Evolutionary conservation across 2,888 invertebrate genomes (phyloP).

Genomic region (Tuta absoluta): DNA sequence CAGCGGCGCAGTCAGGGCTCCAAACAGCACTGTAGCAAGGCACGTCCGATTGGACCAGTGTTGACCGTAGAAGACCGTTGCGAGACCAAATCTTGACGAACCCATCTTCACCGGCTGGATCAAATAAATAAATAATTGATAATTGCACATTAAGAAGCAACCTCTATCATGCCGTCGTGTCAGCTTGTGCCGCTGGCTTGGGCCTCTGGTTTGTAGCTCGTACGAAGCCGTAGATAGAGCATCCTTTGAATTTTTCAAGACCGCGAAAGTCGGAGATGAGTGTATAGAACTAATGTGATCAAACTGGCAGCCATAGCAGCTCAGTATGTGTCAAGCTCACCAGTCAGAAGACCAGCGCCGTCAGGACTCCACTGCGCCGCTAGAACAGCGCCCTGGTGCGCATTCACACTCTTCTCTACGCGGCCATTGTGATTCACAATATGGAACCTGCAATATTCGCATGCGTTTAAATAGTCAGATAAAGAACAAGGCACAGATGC

Average conservation of each 20-base stretch:
- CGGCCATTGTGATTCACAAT: constrained; percentile 94
- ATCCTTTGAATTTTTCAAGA: no score
- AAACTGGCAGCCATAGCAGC: no score
- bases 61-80: constrained; percentile 95
- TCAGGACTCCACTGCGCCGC: constrained; percentile 96
- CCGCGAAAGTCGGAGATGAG: no score
- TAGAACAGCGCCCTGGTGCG: constrained; percentile 95
- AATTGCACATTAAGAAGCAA: no score
- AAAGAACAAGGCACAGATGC: no score
- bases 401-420: constrained; percentile 95
- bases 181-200: no score
- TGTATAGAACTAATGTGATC: no score
- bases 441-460: constrained; percentile 84
- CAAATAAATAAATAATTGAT: constrained; percentile 17
- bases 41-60: constrained; percentile 89
- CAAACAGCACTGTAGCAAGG: constrained; percentile 93
- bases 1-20: constrained; percentile 86
- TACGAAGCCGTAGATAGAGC: no score
- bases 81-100: constrained; percentile 98
- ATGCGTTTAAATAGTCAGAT: background rate
- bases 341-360: constrained; percentile 95
- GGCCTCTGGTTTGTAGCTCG: no score
- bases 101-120: constrained; percentile 96
- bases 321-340: constrained; percentile 47
- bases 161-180: no score